Evolutionary conservation across 2,888 invertebrate species (phyloP).

Genomic region (Synergus gifuensis): DNA sequence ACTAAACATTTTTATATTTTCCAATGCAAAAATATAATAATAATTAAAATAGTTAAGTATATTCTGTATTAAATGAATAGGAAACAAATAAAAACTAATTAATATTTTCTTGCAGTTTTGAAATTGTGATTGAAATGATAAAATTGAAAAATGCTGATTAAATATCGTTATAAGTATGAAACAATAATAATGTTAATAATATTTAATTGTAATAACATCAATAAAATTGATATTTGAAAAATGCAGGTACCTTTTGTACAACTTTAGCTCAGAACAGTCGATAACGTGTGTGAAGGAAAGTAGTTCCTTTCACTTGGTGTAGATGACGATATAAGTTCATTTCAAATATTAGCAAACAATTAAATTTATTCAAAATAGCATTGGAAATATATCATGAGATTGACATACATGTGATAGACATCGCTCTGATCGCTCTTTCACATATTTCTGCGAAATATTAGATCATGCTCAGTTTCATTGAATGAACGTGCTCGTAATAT

Average conservation of each 20-base stretch:
- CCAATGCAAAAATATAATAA: not conserved
- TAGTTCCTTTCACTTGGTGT: not conserved
- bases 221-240: not conserved
- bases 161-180: not conserved
- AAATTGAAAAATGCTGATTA: too few species aligned
- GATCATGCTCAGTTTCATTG: not conserved
- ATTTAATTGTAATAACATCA: not conserved
- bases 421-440: not conserved
- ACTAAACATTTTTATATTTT: not conserved
- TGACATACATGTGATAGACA: not conserved
- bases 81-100: not conserved
- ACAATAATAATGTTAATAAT: not conserved
- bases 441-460: conserved; percentile 18
- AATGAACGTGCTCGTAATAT: not conserved
- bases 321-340: not conserved
- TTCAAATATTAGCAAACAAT: not conserved
- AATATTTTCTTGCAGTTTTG: not conserved
- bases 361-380: conserved; percentile 6
- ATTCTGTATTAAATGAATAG: not conserved
- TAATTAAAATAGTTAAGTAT: not conserved
- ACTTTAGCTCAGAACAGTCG: not conserved
- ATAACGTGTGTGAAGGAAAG: not conserved
- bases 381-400: not conserved
- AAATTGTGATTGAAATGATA: not conserved
- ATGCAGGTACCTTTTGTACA: not conserved